Evolutionary conservation across 2,113 vertebrate species (phyloP).

Genomic region (Chrysemys picta): DNA sequence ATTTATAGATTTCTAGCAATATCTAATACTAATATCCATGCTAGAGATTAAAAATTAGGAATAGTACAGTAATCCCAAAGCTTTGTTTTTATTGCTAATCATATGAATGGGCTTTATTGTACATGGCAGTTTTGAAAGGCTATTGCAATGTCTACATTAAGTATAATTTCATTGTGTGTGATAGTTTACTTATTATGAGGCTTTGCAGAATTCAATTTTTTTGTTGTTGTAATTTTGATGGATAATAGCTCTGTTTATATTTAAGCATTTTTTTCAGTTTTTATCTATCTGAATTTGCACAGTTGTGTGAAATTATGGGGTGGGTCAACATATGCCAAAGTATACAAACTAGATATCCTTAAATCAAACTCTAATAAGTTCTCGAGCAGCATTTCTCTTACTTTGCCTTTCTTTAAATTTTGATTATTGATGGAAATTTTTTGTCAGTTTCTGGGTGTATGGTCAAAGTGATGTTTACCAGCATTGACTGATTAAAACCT

Average conservation of each 20-base stretch:
- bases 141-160: background rate
- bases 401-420: background rate
- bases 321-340: background rate
- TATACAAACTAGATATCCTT: background rate
- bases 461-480: background rate
- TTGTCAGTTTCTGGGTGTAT: background rate
- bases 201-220: background rate
- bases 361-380: background rate
- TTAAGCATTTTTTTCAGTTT: background rate
- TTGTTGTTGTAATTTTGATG: background rate
- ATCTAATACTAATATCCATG: background rate
- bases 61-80: background rate
- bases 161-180: background rate
- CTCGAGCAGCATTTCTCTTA: background rate
- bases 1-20: constrained; percentile 13
- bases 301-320: background rate
- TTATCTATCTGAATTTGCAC: background rate
- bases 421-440: background rate
- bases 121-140: background rate
- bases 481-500: background rate
- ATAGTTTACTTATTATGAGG: background rate
- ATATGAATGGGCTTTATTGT: background rate
- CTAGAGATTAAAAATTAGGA: constrained; percentile 15
- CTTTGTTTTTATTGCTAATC: constrained; percentile 21
- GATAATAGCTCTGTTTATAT: background rate